phyloP scores from a whole-genome alignment of 2,113 vertebrate species.

The Dromaius novaehollandiae region DNA sequence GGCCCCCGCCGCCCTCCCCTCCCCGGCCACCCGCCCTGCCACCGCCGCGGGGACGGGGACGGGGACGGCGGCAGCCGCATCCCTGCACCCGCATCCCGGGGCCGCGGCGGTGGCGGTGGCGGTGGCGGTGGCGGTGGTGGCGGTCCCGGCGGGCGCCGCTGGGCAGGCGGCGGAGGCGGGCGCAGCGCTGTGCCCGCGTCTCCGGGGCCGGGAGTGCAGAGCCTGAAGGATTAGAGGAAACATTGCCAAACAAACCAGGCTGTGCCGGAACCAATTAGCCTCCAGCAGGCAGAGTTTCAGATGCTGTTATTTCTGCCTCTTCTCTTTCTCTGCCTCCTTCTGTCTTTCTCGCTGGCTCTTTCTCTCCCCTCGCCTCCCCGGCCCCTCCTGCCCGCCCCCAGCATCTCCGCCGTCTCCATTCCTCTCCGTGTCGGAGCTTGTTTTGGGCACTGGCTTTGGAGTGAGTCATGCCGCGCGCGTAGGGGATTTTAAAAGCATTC shows the following conservation, averaged over 20 bases:
- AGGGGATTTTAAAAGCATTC: slow-evolving; percentile 67
- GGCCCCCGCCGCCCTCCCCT: neutral
- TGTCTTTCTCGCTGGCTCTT: neutral
- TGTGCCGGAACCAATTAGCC: slow-evolving; percentile 77
- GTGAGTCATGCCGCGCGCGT: slow-evolving; percentile 63
- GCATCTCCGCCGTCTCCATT: slow-evolving; percentile 35
- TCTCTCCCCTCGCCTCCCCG: neutral
- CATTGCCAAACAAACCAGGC: slow-evolving; percentile 73
- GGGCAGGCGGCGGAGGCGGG: neutral
- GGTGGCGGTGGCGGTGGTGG: too few relatives aligned
- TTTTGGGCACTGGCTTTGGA: slow-evolving; percentile 69
- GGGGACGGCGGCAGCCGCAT: too few relatives aligned
- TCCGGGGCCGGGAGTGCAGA: slow-evolving; percentile 37
- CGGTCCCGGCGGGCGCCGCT: neutral
- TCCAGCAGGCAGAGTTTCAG: slow-evolving; percentile 74
- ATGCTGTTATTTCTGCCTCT: slow-evolving; percentile 71
- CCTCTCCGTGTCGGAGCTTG: slow-evolving; percentile 70
- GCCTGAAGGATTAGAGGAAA: slow-evolving; percentile 70
- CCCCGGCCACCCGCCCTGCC: neutral
- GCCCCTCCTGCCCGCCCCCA: slow-evolving; percentile 55
- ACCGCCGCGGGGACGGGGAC: too few relatives aligned
- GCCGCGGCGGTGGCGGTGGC: too few relatives aligned
- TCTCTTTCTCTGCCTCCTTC: slow-evolving; percentile 21
- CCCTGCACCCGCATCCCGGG: neutral
- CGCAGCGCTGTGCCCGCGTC: slow-evolving; percentile 27